These are phyloP conservation scores for Lithosia quadra DNA, from an alignment of 2,888 invertebrate genomes.

Conservation along the genomic window DNA sequence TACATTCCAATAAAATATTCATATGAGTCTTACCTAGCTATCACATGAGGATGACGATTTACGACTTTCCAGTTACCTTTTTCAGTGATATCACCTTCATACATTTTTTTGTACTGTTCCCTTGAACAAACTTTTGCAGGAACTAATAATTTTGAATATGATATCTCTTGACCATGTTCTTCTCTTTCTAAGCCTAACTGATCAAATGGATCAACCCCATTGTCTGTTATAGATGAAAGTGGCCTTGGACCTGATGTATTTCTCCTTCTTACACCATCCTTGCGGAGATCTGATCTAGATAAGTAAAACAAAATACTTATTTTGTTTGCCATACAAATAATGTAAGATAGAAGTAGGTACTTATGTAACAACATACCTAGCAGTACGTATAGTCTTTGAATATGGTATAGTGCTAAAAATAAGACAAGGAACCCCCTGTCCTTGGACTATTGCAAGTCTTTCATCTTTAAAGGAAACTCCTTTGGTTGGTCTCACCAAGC, in stretches of 20 bases:
- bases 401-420: conserved; percentile 96
- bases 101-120: conserved; percentile 82
- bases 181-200: conserved; percentile 93
- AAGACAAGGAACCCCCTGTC: conserved; percentile 93
- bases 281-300: conserved; percentile 87
- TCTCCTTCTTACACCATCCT: conserved; percentile 91
- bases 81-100: conserved; percentile 80
- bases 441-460: conserved; percentile 93
- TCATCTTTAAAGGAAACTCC: conserved; percentile 92
- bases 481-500: conserved; percentile 87
- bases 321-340: background rate
- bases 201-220: conserved; percentile 94
- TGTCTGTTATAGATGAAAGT: conserved; percentile 94
- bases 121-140: conserved; percentile 88
- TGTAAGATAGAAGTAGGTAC: background rate
- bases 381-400: conserved; percentile 88
- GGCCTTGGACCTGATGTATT: conserved; percentile 94
- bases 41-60: conserved; percentile 85
- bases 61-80: conserved; percentile 77
- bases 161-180: conserved; percentile 96
- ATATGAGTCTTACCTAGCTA: conserved; percentile 82
- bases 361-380: conserved; percentile 82
- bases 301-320: background rate
- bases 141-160: conserved; percentile 94
- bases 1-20: background rate